Percentiles rank a stretch among this genome's conserved stretches.
Evolutionary conservation across 23 tunicate species (phyloP).

Genomic region (Styela clava): DNA sequence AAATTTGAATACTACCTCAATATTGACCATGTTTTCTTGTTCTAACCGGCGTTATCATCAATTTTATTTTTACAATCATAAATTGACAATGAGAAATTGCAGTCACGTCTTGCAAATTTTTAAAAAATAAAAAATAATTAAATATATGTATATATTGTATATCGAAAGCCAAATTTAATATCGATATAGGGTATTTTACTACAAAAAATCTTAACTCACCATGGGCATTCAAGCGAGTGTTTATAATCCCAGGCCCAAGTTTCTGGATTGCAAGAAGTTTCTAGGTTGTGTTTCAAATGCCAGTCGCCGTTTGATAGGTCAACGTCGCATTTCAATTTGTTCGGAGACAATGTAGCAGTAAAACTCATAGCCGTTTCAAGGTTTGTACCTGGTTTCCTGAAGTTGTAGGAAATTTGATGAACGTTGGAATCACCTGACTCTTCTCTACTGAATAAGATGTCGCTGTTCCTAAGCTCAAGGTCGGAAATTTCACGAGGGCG

Average conservation of each 20-base stretch:
- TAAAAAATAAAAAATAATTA: too few relatives aligned
- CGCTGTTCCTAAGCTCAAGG: neutral
- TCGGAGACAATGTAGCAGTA: neutral
- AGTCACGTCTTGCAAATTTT: too few relatives aligned
- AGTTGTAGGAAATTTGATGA: neutral
- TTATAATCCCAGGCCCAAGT: constrained; percentile 10
- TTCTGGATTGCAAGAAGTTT: neutral
- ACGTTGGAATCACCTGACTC: neutral
- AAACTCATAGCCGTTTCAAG: neutral
- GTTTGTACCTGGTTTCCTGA: neutral
- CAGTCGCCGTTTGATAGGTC: neutral
- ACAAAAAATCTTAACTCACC: too few relatives aligned
- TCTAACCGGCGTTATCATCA: too few relatives aligned
- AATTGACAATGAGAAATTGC: too few relatives aligned
- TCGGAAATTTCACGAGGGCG: neutral
- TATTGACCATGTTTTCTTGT: too few relatives aligned
- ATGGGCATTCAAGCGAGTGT: neutral
- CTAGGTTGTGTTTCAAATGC: neutral
- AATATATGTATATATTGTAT: too few relatives aligned
- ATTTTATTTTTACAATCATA: too few relatives aligned
- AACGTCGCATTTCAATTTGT: neutral
- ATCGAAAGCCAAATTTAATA: too few relatives aligned
- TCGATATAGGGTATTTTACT: too few relatives aligned
- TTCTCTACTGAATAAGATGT: neutral
- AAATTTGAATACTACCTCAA: too few relatives aligned